Conservation (phyloP, 2,113 vertebrate genomes). For the Paracyprichromis sp. region DNA sequence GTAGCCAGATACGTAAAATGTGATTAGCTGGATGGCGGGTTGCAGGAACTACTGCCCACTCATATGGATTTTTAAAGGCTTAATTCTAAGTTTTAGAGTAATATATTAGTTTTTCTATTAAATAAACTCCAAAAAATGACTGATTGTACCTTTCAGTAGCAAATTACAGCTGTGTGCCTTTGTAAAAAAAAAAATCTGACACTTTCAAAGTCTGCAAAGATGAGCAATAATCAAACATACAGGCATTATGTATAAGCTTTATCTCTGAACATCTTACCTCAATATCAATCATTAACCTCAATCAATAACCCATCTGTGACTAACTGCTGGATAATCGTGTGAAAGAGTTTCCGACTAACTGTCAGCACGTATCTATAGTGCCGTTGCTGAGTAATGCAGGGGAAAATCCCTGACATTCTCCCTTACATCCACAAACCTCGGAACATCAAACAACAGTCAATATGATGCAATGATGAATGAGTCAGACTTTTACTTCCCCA, state of each 20-base stretch:
- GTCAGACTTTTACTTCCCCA: constrained; percentile 2
- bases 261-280: not conserved
- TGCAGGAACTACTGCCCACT: not conserved
- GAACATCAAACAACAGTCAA: constrained; percentile 30
- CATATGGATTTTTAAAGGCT: not conserved
- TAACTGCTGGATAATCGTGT: not conserved
- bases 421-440: not conserved
- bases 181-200: not conserved
- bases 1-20: accelerated
- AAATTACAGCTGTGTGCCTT: not conserved
- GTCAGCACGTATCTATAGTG: not conserved
- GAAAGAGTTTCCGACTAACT: not conserved
- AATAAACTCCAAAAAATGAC: not conserved
- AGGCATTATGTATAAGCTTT: not conserved
- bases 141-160: not conserved
- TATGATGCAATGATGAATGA: constrained; percentile 53
- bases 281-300: not conserved
- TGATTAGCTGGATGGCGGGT: not conserved
- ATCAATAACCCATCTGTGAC: not conserved
- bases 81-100: not conserved
- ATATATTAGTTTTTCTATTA: not conserved
- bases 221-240: not conserved
- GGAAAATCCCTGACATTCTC: constrained; percentile 21
- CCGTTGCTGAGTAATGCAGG: not conserved
- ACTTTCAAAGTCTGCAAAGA: not conserved